Evolutionary conservation across 2,113 vertebrate genomes (phyloP).

Genomic region (Ancistrus triradiatus): DNA sequence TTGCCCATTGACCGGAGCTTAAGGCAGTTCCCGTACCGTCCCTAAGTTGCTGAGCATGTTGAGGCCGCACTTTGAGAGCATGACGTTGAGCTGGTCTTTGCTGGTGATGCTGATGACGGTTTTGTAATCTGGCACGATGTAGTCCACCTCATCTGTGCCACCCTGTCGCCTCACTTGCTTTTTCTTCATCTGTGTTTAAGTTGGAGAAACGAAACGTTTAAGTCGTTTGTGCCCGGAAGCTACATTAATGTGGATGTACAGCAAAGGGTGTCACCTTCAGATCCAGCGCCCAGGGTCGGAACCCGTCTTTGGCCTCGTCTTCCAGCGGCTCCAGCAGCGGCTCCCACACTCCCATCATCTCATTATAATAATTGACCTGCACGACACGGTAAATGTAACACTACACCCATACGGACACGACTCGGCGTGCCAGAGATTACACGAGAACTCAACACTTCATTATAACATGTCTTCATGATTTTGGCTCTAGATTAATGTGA

Average conservation of each 20-base stretch:
- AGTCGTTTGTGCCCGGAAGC: neutral
- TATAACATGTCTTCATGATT: too few species aligned
- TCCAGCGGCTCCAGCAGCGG: slow-evolving; percentile 93
- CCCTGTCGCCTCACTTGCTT: slow-evolving; percentile 68
- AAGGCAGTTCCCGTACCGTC: slow-evolving; percentile 70
- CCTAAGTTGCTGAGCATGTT: slow-evolving; percentile 89
- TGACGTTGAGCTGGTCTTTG: slow-evolving; percentile 93
- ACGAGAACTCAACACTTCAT: too few species aligned
- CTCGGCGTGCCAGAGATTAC: too few species aligned
- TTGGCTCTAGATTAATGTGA: too few species aligned
- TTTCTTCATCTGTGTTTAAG: slow-evolving; percentile 84
- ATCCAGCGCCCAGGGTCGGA: slow-evolving; percentile 85
- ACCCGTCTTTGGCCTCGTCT: slow-evolving; percentile 81
- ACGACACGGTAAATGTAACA: slow-evolving; percentile 41
- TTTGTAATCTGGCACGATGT: slow-evolving; percentile 86
- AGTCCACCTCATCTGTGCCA: slow-evolving; percentile 81
- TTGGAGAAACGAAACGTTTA: neutral
- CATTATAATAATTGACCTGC: slow-evolving; percentile 93
- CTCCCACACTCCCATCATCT: slow-evolving; percentile 94
- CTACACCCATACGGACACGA: too few species aligned
- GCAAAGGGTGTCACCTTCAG: slow-evolving; percentile 83
- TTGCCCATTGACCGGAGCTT: too few species aligned
- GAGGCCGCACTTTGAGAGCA: slow-evolving; percentile 88
- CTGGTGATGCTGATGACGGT: slow-evolving; percentile 84
- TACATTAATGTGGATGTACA: neutral